These are phyloP conservation scores for Scaptomyza polygonia DNA, from an alignment of 2,888 invertebrate species.

Conservation along the genomic window DNA sequence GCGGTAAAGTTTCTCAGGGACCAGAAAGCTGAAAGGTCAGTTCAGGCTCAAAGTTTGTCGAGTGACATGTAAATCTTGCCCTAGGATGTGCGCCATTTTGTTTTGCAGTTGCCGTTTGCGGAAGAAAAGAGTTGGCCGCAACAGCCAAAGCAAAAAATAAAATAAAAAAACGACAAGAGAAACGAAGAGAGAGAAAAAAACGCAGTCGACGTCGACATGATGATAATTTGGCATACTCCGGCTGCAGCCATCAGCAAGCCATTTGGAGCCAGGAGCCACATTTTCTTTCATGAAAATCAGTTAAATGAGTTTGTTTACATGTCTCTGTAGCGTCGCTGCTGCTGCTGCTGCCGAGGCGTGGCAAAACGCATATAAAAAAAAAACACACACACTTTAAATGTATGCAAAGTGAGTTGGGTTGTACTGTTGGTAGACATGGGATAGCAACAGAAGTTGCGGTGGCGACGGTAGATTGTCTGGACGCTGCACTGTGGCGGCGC, in stretches of 20 bases:
- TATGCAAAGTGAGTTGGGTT: constrained; percentile 47
- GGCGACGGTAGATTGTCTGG: constrained; percentile 61
- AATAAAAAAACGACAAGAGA: background rate
- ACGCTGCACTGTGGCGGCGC: constrained; percentile 49
- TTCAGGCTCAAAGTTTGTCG: constrained; percentile 50
- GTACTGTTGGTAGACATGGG: constrained; percentile 8
- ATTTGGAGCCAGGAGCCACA: constrained; percentile 69
- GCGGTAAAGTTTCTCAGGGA: constrained; percentile 47
- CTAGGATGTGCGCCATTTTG: constrained; percentile 66
- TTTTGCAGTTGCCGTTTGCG: constrained; percentile 25
- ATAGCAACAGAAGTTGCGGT: constrained; percentile 16
- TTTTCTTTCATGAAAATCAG: constrained; percentile 73
- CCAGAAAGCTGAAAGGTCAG: constrained; percentile 49
- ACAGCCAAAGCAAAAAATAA: constrained; percentile 4
- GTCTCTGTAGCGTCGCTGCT: constrained; percentile 43
- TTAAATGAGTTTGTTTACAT: constrained; percentile 80
- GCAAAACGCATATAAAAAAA: constrained; percentile 39
- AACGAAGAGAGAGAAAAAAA: constrained; percentile 11
- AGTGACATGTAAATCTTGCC: constrained; percentile 81
- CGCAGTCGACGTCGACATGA: constrained; percentile 42
- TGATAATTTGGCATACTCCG: constrained; percentile 54
- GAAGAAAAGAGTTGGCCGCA: constrained; percentile 58
- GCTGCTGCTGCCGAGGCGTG: constrained; percentile 12
- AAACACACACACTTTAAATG: constrained; percentile 60
- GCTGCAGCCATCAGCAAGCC: constrained; percentile 31